Evolutionary conservation across 2,888 invertebrate species (phyloP).

Genomic region (Caradrina kadenii): DNA sequence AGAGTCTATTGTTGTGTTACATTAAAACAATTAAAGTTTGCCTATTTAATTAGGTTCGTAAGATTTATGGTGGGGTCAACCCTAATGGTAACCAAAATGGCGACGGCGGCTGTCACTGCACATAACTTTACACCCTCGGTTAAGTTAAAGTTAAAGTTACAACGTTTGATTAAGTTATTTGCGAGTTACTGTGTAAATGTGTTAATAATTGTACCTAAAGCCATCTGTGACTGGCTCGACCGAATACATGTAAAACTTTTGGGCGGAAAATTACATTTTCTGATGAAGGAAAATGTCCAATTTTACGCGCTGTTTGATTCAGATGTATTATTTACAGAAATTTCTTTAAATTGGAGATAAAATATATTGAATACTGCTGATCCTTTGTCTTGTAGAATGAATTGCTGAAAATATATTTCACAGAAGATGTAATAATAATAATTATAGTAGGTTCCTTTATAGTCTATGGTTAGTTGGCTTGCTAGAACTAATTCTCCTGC

Average conservation of each 20-base stretch:
- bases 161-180: slow-evolving; percentile 43
- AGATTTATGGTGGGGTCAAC: slow-evolving; percentile 42
- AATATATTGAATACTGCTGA: not conserved
- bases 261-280: slow-evolving; percentile 27
- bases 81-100: slow-evolving; percentile 40
- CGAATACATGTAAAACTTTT: slow-evolving; percentile 25
- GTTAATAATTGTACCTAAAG: slow-evolving; percentile 27
- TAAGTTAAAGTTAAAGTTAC: slow-evolving; percentile 30
- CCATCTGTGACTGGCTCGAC: slow-evolving; percentile 9
- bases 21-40: slow-evolving; percentile 33
- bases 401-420: not conserved
- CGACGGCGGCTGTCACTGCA: slow-evolving; percentile 24
- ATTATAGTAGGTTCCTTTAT: no score
- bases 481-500: no score
- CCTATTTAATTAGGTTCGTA: slow-evolving; percentile 44
- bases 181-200: slow-evolving; percentile 32
- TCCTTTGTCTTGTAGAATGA: not conserved
- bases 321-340: slow-evolving; percentile 5
- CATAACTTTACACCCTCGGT: slow-evolving; percentile 34
- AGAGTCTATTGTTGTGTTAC: not conserved
- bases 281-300: slow-evolving; percentile 23
- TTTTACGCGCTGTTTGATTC: slow-evolving; percentile 19
- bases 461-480: no score
- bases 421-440: no score
- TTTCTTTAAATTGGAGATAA: not conserved